Evolutionary conservation across 2,888 invertebrate genomes (phyloP).

Genomic region (Schizaphis graminum): DNA sequence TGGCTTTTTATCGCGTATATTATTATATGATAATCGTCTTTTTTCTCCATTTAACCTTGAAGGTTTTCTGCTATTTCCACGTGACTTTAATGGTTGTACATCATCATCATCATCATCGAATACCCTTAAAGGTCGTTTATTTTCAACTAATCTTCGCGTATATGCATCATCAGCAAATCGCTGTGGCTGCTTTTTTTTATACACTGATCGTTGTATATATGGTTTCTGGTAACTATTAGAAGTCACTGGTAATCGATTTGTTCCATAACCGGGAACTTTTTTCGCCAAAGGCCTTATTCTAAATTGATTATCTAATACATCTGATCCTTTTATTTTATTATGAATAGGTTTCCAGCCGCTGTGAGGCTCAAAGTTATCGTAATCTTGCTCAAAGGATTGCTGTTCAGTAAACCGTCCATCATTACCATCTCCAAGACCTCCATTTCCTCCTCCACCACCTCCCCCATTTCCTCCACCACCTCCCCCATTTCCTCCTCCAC

Average conservation of each 20-base stretch:
- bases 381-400: constrained; percentile 10
- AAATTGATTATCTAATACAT: neutral
- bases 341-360: constrained; percentile 46
- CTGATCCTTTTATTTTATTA: constrained; percentile 3
- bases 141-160: neutral
- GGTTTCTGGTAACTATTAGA: constrained; percentile 7
- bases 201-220: neutral
- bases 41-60: constrained; percentile 15
- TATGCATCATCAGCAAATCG: constrained; percentile 6
- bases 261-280: constrained; percentile 29
- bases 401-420: neutral
- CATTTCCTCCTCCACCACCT: neutral
- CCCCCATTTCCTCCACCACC: neutral
- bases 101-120: neutral
- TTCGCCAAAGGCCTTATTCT: neutral
- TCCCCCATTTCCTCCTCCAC: neutral
- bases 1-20: neutral
- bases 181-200: constrained; percentile 7
- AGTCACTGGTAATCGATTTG: neutral
- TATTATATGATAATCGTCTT: neutral
- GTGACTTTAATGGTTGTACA: neutral
- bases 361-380: constrained; percentile 22
- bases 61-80: neutral
- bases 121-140: neutral
- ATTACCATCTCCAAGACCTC: neutral